Base-by-base conservation (phyloP, 2,113 vertebrate genomes). In the Epinephelus cyanopodus region DNA sequence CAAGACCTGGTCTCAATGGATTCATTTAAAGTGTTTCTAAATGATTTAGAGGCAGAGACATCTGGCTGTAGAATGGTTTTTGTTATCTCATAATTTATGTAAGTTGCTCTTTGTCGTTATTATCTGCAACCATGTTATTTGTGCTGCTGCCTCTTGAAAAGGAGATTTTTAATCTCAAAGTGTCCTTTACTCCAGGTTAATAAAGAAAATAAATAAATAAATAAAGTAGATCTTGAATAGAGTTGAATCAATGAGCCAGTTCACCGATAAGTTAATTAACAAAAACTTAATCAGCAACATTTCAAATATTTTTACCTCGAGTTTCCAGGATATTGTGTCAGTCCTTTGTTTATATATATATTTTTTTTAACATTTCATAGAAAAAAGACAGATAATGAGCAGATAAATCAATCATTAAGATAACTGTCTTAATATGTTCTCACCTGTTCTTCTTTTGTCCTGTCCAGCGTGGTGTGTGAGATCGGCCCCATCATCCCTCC, bases 391-490 rank as follows among this genome's bases (percentile, higher is more conserved):
- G 21, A 48, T n/a, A 7, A 33, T 27, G 12, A 21, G 3, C 18
- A 45, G 18, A n/a, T 62, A 19, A 11, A 69, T 37, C 0, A 0
- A n/a, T 7, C 23, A 19, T 37, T 11, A 3, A 50, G 21, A 21
- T 23, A 21, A 50, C 67, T 60, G 18, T 56, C 29, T 47, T 27
- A 50, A n/a, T 57, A 17, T 58, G 13, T 64, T 58, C 12, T 45
- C 6, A 48, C 50, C 4, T 45, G 18, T 50, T 61, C 1, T 62
- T 74, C 86, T 10, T 5, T 77, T 58, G 2, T 37, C n/a, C 15
- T 79, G 25, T 69, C 14, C 87, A 95, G 95, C 8, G 93, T 96
- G 52, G 94, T 95, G 79, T 96, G 95, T 86, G 91, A 92, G 89
- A 95, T 94, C 11, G 81, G 91, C 25, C 64, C 77, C 3, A 17